A percentile compares a stretch with the other conserved stretches of the same genome.
phyloP scores from a whole-genome alignment of 2,888 invertebrate species.

The Tiliacea citrago region DNA sequence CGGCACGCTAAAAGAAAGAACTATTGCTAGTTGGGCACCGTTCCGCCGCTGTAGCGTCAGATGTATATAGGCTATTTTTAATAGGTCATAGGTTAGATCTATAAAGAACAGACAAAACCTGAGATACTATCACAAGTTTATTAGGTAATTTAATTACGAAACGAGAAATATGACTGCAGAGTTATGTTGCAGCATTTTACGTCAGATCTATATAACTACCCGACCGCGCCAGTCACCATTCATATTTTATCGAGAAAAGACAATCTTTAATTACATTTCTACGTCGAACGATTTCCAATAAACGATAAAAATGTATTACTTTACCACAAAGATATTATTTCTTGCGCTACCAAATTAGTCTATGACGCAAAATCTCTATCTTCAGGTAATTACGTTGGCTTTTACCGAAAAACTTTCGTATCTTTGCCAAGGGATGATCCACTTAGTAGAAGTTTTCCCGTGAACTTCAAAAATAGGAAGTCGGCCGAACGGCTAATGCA shows the following conservation, averaged over 20 bases:
- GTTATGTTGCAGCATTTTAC: conserved; percentile 30
- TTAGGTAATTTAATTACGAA: conserved; percentile 11
- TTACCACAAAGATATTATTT: conserved; percentile 34
- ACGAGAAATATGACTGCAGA: conserved; percentile 11
- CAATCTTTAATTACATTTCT: conserved; percentile 42
- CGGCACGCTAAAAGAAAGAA: neutral
- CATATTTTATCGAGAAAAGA: conserved; percentile 37
- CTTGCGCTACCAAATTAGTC: conserved; percentile 53
- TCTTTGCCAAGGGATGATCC: conserved; percentile 74
- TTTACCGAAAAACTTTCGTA: conserved; percentile 72
- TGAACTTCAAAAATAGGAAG: conserved; percentile 80
- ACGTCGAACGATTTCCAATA: conserved; percentile 44
- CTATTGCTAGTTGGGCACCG: neutral
- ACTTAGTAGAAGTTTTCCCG: conserved; percentile 76
- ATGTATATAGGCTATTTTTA: conserved; percentile 41
- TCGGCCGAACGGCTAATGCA: conserved; percentile 76
- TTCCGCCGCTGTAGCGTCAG: neutral
- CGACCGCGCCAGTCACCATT: conserved; percentile 12
- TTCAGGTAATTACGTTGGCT: conserved; percentile 72
- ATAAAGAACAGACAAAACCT: neutral
- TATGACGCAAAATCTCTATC: conserved; percentile 68
- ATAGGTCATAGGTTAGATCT: conserved; percentile 25
- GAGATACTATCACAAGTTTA: neutral
- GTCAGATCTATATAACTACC: neutral
- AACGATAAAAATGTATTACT: conserved; percentile 48